Base-by-base conservation (phyloP, 2,797 vertebrate genomes). In the Pteropus rufus region DNA sequence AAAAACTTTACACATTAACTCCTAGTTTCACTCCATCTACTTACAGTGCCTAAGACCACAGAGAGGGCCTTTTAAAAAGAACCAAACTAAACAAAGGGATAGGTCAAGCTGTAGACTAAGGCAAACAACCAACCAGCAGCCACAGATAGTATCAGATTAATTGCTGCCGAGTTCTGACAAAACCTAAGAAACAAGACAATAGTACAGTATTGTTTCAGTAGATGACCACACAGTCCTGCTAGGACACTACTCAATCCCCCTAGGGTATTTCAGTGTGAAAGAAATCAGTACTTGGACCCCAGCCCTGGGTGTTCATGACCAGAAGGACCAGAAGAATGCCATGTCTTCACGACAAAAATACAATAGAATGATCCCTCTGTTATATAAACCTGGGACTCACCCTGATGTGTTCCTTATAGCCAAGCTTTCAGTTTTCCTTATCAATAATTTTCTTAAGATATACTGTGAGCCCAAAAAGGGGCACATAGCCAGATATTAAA, bases 1-100 rank as follows among this genome's bases (percentile, higher is more conserved):
- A 97, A 93, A 96, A 97, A 77, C 97, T 96, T 97, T 97, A 96
- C 86, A 96, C 94, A 95, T 97, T 94, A 97, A 95, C 95, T 97
- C 67, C 26, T 62, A 67, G 94, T 97, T 97, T 89, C 83, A 95
- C 86, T 95, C 91, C 92, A 93, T 96, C 95, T 83, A 70, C 82
- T 93, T 62, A 90, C 70, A 91, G 90, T 24, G 86, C 82, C 58
- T 75, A 81, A 62, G 56, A 86, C 82, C 75, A 97, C 96, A 97
- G 95, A 97, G 93, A 97, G 5, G 70, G 60, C 94, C 82, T 97
- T 96, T 96, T 80, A 62, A 94, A 96, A 93, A 91, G 83, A 93
- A 96, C 75, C 91, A 95, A 96, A 94, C 93, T 85, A 96, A 97
- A 97, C 76, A 96, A 94, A 95, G 49, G 75, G 75, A 91, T 95